phyloP scores from a whole-genome alignment of 2,113 vertebrate genomes.

The Tyrannus savana region DNA sequence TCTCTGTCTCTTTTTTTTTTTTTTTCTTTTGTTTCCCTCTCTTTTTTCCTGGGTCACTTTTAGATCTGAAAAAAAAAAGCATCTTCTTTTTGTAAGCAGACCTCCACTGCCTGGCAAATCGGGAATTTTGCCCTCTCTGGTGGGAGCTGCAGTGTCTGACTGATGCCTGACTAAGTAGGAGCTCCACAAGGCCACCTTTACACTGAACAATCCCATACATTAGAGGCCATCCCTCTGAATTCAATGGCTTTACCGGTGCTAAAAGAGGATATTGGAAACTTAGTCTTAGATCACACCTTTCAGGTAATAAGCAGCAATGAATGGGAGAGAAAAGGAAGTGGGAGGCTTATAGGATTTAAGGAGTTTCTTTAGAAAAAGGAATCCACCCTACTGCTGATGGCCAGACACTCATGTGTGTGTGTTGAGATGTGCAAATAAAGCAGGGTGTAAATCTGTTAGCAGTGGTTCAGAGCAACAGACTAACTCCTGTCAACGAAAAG shows the following conservation, averaged over 20 bases:
- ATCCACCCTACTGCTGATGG: not conserved
- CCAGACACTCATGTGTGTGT: not conserved
- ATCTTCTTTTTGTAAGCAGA: not conserved
- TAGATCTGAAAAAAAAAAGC: not conserved
- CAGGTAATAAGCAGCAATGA: constrained; percentile 35
- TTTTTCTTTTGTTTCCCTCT: too few relatives aligned
- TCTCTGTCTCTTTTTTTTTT: not conserved
- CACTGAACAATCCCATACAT: not conserved
- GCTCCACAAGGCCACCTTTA: not conserved
- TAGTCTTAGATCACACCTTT: constrained; percentile 30
- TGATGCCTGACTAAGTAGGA: not conserved
- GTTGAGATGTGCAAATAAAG: constrained; percentile 41
- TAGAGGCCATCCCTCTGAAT: not conserved
- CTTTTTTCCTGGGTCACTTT: not conserved
- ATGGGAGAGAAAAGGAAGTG: constrained; percentile 1
- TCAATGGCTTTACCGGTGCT: not conserved
- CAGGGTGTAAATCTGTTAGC: constrained; percentile 27
- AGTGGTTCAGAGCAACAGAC: not conserved
- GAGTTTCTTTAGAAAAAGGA: constrained; percentile 20
- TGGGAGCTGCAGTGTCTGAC: not conserved
- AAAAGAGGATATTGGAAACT: not conserved
- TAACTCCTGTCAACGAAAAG: constrained; percentile 3
- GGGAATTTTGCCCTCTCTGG: not conserved
- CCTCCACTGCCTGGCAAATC: not conserved
- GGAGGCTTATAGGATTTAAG: constrained; percentile 28